These are phyloP conservation scores for Ciconia stormi DNA, from an alignment of 2,113 vertebrate species.

Conservation along the genomic window DNA sequence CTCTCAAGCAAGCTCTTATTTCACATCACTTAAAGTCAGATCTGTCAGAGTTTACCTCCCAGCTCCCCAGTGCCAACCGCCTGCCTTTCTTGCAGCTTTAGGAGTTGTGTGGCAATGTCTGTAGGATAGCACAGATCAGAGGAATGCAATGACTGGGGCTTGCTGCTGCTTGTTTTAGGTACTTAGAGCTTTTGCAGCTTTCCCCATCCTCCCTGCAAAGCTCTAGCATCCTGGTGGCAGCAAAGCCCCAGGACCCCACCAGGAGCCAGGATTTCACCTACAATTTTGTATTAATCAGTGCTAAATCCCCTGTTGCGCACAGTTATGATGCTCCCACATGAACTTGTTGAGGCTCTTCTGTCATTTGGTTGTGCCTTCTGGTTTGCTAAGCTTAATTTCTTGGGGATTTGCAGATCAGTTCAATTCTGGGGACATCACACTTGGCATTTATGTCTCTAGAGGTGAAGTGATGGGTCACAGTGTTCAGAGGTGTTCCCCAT, in stretches of 20 bases:
- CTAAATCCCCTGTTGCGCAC: not conserved
- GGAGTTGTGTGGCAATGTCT: not conserved
- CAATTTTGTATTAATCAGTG: not conserved
- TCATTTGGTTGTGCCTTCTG: not conserved
- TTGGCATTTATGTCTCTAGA: not conserved
- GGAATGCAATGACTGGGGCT: not conserved
- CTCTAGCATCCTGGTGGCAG: not conserved
- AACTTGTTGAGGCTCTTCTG: not conserved
- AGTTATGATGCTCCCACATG: not conserved
- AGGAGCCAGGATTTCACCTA: not conserved
- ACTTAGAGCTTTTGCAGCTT: not conserved
- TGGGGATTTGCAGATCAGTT: not conserved
- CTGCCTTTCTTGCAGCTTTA: not conserved
- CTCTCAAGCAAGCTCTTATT: not conserved
- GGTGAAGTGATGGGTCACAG: not conserved
- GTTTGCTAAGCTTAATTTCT: not conserved
- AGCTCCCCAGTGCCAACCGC: not conserved
- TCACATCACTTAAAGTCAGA: not conserved
- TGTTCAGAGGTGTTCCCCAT: not conserved
- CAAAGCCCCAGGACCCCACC: not conserved
- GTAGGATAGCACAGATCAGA: not conserved
- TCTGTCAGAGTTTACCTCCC: not conserved
- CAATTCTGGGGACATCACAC: not conserved
- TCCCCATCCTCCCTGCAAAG: not conserved
- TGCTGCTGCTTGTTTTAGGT: not conserved